Conservation (phyloP, 1,140 invertebrate genomes). For the Charaxes varanes region DNA sequence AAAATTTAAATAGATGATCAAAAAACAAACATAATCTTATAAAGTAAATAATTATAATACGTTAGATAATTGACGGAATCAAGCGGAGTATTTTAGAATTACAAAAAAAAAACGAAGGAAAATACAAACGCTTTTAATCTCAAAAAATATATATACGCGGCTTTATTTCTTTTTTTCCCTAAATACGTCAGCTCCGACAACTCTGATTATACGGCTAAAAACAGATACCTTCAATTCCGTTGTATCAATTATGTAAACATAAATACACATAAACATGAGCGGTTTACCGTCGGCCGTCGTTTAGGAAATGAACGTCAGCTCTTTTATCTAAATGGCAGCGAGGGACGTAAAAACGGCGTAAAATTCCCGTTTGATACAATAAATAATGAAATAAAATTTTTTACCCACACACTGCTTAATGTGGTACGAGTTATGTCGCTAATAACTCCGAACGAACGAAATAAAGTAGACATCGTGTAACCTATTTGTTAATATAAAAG, state of each 20-base stretch:
- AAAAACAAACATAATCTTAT: too few species aligned
- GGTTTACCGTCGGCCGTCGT: conserved; percentile 33
- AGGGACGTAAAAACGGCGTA: conserved; percentile 65
- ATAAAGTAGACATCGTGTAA: conserved; percentile 3
- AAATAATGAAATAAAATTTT: conserved; percentile 64
- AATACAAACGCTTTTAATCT: too few species aligned
- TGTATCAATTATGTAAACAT: conserved; percentile 28
- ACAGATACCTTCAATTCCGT: background rate
- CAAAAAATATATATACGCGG: too few species aligned
- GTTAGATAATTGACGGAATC: too few species aligned
- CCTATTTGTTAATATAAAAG: too few species aligned
- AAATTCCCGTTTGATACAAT: conserved; percentile 61
- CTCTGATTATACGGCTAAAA: too few species aligned
- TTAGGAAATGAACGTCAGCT: conserved; percentile 61
- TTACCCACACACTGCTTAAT: conserved; percentile 31
- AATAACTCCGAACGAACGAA: conserved; percentile 7
- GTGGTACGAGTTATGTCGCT: conserved; percentile 26
- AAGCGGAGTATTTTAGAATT: too few species aligned
- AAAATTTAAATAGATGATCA: too few species aligned
- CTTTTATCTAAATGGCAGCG: conserved; percentile 64
- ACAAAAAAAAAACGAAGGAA: too few species aligned
- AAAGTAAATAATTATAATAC: too few species aligned
- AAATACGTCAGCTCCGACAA: too few species aligned
- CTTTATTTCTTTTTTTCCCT: too few species aligned
- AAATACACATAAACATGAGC: conserved; percentile 27